Evolutionary conservation across 2,797 vertebrate species (phyloP).

Genomic region (Alosa sapidissima): DNA sequence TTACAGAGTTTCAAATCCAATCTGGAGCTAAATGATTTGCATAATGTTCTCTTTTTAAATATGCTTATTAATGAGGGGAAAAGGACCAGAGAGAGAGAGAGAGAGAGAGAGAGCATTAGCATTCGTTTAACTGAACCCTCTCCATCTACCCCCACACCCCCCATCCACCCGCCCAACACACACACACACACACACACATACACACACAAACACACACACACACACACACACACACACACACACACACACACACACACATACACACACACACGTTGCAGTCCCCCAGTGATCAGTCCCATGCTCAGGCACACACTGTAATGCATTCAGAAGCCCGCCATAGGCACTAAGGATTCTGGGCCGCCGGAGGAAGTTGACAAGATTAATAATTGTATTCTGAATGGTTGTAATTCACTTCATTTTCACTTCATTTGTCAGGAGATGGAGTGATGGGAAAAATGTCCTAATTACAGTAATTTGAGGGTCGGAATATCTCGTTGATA

Average conservation of each 20-base stretch:
- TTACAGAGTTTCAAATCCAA: conserved; percentile 64
- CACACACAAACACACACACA: conserved; percentile 19
- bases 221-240: conserved; percentile 27
- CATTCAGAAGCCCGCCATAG: conserved; percentile 51
- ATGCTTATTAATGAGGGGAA: conserved; percentile 70
- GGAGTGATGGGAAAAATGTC: conserved; percentile 26
- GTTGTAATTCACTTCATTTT: conserved; percentile 55
- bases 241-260: conserved; percentile 23
- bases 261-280: conserved; percentile 28
- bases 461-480: conserved; percentile 38
- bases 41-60: conserved; percentile 70
- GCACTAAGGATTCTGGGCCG: conserved; percentile 50
- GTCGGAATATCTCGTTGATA: conserved; percentile 32
- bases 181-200: background rate
- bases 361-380: conserved; percentile 52
- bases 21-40: conserved; percentile 65
- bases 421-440: conserved; percentile 48
- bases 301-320: conserved; percentile 48
- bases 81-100: conserved; percentile 46
- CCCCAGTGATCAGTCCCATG: conserved; percentile 41
- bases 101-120: conserved; percentile 47
- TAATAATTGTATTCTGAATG: conserved; percentile 60
- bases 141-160: background rate
- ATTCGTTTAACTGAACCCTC: conserved; percentile 59
- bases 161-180: background rate